These are phyloP conservation scores for Molorchus minor DNA, from an alignment of 2,888 invertebrate genomes.

Conservation along the genomic window DNA sequence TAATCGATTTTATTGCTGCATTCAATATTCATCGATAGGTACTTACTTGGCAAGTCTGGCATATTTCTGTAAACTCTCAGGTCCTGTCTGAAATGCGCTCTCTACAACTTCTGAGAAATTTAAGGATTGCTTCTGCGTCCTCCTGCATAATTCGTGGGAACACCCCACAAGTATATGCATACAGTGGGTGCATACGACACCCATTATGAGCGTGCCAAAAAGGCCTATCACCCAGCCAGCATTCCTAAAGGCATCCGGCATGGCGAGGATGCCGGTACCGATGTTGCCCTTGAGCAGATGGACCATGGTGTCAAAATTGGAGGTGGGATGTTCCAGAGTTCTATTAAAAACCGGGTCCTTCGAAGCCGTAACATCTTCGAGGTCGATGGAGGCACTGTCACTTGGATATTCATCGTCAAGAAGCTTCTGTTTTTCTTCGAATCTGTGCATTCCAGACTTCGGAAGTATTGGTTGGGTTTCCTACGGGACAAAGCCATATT, in stretches of 20 bases:
- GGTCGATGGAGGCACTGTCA: conserved; percentile 47
- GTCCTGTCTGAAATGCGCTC: conserved; percentile 79
- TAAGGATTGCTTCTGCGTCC: conserved; percentile 72
- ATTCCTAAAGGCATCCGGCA: conserved; percentile 95
- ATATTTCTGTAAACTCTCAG: conserved; percentile 69
- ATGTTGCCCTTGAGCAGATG: conserved; percentile 70
- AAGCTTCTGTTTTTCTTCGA: conserved; percentile 76
- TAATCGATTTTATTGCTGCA: no score
- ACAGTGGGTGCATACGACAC: conserved; percentile 89
- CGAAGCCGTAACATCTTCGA: conserved; percentile 37
- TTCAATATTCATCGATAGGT: no score
- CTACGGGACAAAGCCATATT: conserved; percentile 22
- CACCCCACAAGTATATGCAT: conserved; percentile 93
- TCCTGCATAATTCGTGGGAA: conserved; percentile 77
- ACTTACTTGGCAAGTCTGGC: conserved; percentile 72
- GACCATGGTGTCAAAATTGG: conserved; percentile 80
- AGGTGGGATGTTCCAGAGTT: conserved; percentile 79
- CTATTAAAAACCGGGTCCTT: conserved; percentile 73
- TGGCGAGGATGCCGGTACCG: conserved; percentile 95
- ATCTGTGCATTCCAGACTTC: conserved; percentile 62
- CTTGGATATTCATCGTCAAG: conserved; percentile 62
- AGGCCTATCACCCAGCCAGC: conserved; percentile 86
- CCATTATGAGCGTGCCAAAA: conserved; percentile 83
- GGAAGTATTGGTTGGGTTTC: conserved; percentile 29
- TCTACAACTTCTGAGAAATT: conserved; percentile 85